These are phyloP conservation scores for Poecilia wingei DNA, from an alignment of 2,797 vertebrate genomes.

Conservation along the genomic window DNA sequence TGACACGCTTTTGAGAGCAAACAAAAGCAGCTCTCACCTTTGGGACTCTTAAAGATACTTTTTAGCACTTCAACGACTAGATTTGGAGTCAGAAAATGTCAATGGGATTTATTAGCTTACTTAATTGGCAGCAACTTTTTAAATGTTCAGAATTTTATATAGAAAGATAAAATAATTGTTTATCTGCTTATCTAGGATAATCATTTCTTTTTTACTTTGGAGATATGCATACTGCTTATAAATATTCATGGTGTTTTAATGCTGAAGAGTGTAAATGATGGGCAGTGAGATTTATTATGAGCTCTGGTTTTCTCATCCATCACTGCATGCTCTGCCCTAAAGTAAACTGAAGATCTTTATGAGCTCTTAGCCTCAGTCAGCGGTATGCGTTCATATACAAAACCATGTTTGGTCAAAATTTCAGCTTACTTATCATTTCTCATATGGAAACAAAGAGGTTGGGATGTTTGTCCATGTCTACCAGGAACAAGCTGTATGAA, in stretches of 20 bases:
- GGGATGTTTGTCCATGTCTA: not conserved
- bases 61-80: not conserved
- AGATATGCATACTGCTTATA: not conserved
- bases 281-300: slow-evolving; percentile 1
- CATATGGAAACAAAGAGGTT: not conserved
- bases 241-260: not conserved
- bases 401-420: slow-evolving; percentile 5
- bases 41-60: not conserved
- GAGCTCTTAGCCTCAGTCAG: slow-evolving; percentile 5
- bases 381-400: slow-evolving; percentile 6
- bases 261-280: not conserved
- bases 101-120: not conserved
- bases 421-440: not conserved
- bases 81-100: not conserved
- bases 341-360: slow-evolving; percentile 1
- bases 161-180: not conserved
- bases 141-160: not conserved
- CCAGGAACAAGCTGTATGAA: not conserved
- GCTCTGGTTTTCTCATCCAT: not conserved
- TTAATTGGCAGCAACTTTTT: not conserved
- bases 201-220: not conserved
- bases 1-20: not conserved
- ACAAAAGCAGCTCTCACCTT: not conserved
- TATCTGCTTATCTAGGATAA: not conserved
- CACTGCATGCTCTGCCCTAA: not conserved